These are phyloP conservation scores for Ovis aries DNA, from an alignment of 2,113 vertebrate genomes.

Conservation along the genomic window ARS-UI_Ramb_v3.0 NC_056058.1:19040501-19041000, in stretches of 20 bases:
- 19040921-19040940: conserved; percentile 80
- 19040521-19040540: neutral
- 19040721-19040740: fast-evolving
- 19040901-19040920: conserved; percentile 81
- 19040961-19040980: neutral
- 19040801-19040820: conserved; percentile 82
- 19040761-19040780: neutral
- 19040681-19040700: fast-evolving
- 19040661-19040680: neutral
- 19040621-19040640: neutral
- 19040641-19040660: neutral
- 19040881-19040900: conserved; percentile 49
- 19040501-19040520: conserved; percentile 6
- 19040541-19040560: neutral
- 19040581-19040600: neutral
- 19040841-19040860: neutral
- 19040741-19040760: fast-evolving
- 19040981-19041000: fast-evolving
- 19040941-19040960: conserved; percentile 81
- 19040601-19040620: neutral
- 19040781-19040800: conserved; percentile 48
- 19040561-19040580: neutral
- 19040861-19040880: neutral
- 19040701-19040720: neutral
- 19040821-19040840: conserved; percentile 80